Evolutionary conservation across 2,113 vertebrate genomes (phyloP).

Genomic region (Oenanthe melanoleuca): DNA sequence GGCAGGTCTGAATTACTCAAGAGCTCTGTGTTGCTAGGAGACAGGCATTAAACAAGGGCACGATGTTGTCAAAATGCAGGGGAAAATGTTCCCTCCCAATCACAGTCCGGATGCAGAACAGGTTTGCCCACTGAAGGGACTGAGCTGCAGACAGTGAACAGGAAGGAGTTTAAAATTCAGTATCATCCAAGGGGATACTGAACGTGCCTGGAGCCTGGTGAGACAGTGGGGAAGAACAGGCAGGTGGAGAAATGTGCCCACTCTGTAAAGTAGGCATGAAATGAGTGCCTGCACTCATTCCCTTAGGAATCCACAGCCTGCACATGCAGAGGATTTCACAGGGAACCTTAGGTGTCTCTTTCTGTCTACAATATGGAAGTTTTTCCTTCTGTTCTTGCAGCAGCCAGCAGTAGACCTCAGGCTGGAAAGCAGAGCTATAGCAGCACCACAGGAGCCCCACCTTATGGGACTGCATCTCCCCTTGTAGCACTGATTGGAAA

Average conservation of each 20-base stretch:
- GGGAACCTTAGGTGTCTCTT: background rate
- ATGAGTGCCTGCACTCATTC: background rate
- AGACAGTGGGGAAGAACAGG: background rate
- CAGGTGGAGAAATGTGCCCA: background rate
- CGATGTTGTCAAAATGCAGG: background rate
- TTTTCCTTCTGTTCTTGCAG: background rate
- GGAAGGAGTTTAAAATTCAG: background rate
- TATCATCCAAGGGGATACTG: background rate
- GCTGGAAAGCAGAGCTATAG: background rate
- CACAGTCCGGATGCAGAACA: background rate
- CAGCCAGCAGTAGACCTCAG: background rate
- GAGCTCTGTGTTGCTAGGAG: background rate
- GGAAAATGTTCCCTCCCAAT: background rate
- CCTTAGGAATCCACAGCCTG: background rate
- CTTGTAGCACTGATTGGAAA: background rate
- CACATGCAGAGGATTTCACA: background rate
- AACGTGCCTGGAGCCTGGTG: fast-evolving
- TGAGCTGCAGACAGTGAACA: background rate
- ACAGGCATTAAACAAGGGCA: background rate
- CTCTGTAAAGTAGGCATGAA: background rate
- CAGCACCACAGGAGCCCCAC: fast-evolving
- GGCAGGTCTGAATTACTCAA: background rate
- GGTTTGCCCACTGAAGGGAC: background rate
- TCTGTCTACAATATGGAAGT: background rate
- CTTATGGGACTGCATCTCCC: background rate